phyloP scores from a whole-genome alignment of 1,140 invertebrate species.

The Caerostris extrusa region DNA sequence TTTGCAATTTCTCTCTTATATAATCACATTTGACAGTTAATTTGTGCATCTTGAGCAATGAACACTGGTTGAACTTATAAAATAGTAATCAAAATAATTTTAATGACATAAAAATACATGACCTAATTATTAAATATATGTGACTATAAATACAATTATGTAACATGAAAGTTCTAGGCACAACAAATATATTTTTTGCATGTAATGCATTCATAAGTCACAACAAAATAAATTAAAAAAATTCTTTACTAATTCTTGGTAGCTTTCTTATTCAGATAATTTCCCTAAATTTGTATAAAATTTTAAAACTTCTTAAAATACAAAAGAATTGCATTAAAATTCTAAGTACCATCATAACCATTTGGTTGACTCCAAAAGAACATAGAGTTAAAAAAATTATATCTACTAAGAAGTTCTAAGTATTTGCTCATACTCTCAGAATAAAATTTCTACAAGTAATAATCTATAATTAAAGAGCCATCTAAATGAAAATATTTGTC shows the following conservation, averaged over 20 bases:
- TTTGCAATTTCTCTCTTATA: neutral
- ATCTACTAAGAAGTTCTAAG: neutral
- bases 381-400: neutral
- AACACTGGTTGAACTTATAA: neutral
- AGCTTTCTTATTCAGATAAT: neutral
- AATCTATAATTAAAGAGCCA: neutral
- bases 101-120: neutral
- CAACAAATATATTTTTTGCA: neutral
- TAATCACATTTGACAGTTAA: neutral
- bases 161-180: neutral
- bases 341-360: neutral
- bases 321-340: neutral
- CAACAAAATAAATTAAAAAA: neutral
- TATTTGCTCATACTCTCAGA: neutral
- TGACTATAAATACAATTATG: constrained; percentile 24
- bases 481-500: neutral
- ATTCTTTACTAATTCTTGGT: neutral
- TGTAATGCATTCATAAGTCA: neutral
- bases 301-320: neutral
- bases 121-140: constrained; percentile 32
- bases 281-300: constrained; percentile 9
- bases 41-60: constrained; percentile 34
- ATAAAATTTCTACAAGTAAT: neutral
- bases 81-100: neutral
- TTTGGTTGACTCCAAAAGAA: neutral